Evolutionary conservation across 35 echinoderm and acorn worm species (phyloP), one percentile per base, ranked within the genome.

Genomic region (Lytechinus pictus): DNA sequence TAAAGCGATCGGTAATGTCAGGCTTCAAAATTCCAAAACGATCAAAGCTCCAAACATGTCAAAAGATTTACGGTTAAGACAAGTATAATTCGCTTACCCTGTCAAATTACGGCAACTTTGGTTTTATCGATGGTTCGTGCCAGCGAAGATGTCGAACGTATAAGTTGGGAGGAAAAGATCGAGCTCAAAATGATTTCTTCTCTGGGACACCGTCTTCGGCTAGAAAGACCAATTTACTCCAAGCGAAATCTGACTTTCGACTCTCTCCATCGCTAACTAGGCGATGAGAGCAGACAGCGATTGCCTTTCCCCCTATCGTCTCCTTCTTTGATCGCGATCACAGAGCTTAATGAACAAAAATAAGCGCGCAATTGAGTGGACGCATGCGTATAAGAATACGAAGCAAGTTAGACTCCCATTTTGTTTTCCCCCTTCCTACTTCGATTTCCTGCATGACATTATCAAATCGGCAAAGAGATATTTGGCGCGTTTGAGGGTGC

Each of bases 141-240:
- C 66, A 79, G 66, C 66, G 66, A 79, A 79, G 66, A 79, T 79
- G 66, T 24, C 66, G 66, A 79, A 79, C 66, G 66, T 79, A 24
- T 79, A 24, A 79, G 19, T 24, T 7, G 14, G n/a, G 66, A 79
- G 16, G 6, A 16, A n/a, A 79, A 79, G 19, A 3, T 79, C 12
- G 66, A 79, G 66, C 16, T 79, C 19, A 79, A 58, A 79, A 79
- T 79, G 16, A 79, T 24, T 24, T 79, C 66, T 79, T 79, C 66
- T 24, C 66, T n/a, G 66, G 66, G 66, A 79, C 66, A 16, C 66
- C 66, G 66, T 79, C 66, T 79, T 79, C 21, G 66, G 66, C 16
- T 79, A 79, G 19, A 79, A 79, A 79, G 19, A 79, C 66, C 66
- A 79, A 79, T 79, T 79, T 79, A 79, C 66, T 79, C 66, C 66